A percentile compares a stretch with the other conserved stretches of the same genome.
Conservation (phyloP, 2,797 vertebrate genomes). For the Phataginus tetradactyla region DNA sequence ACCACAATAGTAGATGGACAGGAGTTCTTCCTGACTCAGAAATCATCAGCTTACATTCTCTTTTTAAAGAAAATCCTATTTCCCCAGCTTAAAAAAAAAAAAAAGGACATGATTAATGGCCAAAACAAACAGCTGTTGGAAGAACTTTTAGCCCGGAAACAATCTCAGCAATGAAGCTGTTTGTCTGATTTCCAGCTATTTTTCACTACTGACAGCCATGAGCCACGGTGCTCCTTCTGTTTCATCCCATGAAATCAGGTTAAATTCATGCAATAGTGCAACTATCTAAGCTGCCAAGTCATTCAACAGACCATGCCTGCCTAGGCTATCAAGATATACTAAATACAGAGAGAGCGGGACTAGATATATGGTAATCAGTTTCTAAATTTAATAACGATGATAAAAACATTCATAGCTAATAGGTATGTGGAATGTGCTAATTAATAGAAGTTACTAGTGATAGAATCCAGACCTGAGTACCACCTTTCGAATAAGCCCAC, state of each 20-base stretch:
- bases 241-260: slow-evolving; percentile 86
- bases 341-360: slow-evolving; percentile 70
- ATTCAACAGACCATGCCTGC: slow-evolving; percentile 66
- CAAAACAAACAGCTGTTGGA: slow-evolving; percentile 92
- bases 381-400: slow-evolving; percentile 61
- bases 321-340: slow-evolving; percentile 64
- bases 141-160: slow-evolving; percentile 90
- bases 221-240: slow-evolving; percentile 78
- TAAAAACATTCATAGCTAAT: not conserved
- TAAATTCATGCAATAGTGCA: slow-evolving; percentile 75
- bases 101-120: slow-evolving; percentile 77
- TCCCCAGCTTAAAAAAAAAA: slow-evolving; percentile 43
- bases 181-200: slow-evolving; percentile 90
- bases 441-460: not conserved
- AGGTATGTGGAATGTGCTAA: not conserved
- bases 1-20: slow-evolving; percentile 88
- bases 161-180: slow-evolving; percentile 89
- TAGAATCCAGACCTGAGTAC: too few relatives aligned
- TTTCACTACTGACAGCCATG: slow-evolving; percentile 88
- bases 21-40: slow-evolving; percentile 89
- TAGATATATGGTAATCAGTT: slow-evolving; percentile 52
- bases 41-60: slow-evolving; percentile 86
- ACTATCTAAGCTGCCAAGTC: slow-evolving; percentile 77
- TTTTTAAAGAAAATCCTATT: slow-evolving; percentile 84
- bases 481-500: too few relatives aligned